Conservation (phyloP, 2,888 invertebrate genomes). For the Ashinkailepas kermadecensis region DNA sequence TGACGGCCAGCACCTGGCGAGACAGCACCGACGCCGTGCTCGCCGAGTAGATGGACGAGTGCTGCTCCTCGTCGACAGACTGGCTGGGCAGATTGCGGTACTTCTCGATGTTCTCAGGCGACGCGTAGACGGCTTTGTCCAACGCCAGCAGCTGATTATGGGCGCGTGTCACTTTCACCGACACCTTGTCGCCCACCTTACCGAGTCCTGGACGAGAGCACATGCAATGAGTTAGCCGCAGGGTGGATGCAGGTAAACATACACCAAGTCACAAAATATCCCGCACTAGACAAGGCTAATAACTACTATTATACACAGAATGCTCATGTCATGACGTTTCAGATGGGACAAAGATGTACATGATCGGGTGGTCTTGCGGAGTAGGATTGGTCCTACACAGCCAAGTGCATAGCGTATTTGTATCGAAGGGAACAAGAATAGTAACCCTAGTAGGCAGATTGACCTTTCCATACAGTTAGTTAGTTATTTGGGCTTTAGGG, state of each 20-base stretch:
- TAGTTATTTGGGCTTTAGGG: too few relatives aligned
- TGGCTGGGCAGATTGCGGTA: slow-evolving; percentile 49
- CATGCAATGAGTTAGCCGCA: not conserved
- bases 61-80: slow-evolving; percentile 41
- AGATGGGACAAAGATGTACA: not conserved
- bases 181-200: slow-evolving; percentile 61
- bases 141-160: slow-evolving; percentile 65
- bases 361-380: too few relatives aligned
- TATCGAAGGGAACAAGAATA: too few relatives aligned
- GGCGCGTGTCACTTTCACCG: slow-evolving; percentile 55
- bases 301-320: not conserved
- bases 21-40: slow-evolving; percentile 59
- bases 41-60: slow-evolving; percentile 60
- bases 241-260: not conserved
- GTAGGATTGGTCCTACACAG: too few relatives aligned
- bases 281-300: not conserved
- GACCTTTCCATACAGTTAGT: too few relatives aligned
- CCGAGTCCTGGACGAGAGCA: slow-evolving; percentile 54
- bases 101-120: slow-evolving; percentile 57
- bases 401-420: too few relatives aligned
- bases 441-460: too few relatives aligned
- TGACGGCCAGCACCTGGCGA: slow-evolving; percentile 54
- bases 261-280: not conserved
- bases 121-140: slow-evolving; percentile 72
- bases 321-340: not conserved